Conservation (phyloP, 2,888 invertebrate genomes). For the Drosophila siamana region DNA sequence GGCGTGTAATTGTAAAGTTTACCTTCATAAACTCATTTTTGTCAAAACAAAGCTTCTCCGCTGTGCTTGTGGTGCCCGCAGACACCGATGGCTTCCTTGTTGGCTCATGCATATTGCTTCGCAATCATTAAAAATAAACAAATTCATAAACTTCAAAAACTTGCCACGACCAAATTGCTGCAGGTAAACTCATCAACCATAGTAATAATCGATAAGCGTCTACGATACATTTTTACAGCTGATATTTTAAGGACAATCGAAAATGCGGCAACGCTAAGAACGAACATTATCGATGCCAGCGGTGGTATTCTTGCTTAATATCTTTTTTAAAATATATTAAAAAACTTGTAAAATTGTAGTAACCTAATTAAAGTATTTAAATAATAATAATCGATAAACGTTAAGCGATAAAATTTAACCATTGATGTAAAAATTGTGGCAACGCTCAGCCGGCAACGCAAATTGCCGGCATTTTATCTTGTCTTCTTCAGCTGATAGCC, state of each 20-base stretch:
- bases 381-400: slow-evolving; percentile 22
- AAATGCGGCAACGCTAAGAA: slow-evolving; percentile 21
- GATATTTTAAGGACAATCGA: not conserved
- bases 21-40: slow-evolving; percentile 85
- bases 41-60: slow-evolving; percentile 82
- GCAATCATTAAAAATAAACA: not conserved
- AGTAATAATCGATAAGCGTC: slow-evolving; percentile 24
- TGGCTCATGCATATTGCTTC: slow-evolving; percentile 53
- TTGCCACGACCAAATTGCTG: slow-evolving; percentile 55
- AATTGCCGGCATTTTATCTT: slow-evolving; percentile 37
- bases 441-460: slow-evolving; percentile 6
- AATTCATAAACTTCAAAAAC: slow-evolving; percentile 19
- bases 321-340: too few species aligned
- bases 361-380: slow-evolving; percentile 18
- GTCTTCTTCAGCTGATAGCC: not conserved
- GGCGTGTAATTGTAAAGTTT: not conserved
- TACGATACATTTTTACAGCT: slow-evolving; percentile 24
- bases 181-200: slow-evolving; percentile 5
- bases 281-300: slow-evolving; percentile 39
- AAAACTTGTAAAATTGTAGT: not conserved
- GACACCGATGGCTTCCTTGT: slow-evolving; percentile 44
- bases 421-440: slow-evolving; percentile 26
- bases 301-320: not conserved
- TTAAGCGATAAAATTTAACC: slow-evolving; percentile 2
- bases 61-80: slow-evolving; percentile 54